A percentile compares a stretch with the other conserved stretches of the same genome.
phyloP scores from a whole-genome alignment of 1,140 invertebrate species.

The Littorina saxatilis region DNA sequence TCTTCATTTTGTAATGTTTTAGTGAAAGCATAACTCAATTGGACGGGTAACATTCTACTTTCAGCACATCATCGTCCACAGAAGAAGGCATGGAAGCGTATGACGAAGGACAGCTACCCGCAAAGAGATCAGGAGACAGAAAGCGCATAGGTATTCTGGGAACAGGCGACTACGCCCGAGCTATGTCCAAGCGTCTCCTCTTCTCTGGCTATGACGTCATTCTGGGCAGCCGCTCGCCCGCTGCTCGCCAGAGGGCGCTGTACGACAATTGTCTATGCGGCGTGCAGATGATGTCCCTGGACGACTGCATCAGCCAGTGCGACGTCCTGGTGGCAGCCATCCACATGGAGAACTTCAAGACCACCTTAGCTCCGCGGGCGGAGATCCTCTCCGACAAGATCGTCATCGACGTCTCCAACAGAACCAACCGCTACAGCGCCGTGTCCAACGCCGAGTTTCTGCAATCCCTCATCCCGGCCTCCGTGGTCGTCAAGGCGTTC shows the following conservation, averaged over 20 bases:
- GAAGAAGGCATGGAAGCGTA: constrained; percentile 5
- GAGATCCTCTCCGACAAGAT: constrained; percentile 60
- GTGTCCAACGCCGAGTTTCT: constrained; percentile 68
- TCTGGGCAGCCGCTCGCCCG: constrained; percentile 68
- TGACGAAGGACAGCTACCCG: constrained; percentile 3
- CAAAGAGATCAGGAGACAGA: neutral
- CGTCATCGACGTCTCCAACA: constrained; percentile 69
- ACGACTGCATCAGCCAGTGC: constrained; percentile 59
- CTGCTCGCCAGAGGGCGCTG: constrained; percentile 49
- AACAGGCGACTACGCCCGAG: constrained; percentile 69
- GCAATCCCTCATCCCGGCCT: constrained; percentile 48
- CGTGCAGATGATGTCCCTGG: constrained; percentile 54
- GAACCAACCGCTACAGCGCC: constrained; percentile 48
- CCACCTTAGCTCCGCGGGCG: constrained; percentile 44
- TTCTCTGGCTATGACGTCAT: constrained; percentile 68
- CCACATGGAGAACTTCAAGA: constrained; percentile 61
- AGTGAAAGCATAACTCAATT: no score
- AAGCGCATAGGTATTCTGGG: constrained; percentile 67
- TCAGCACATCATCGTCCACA: neutral
- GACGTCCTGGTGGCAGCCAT: constrained; percentile 63
- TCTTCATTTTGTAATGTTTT: no score
- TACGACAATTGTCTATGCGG: constrained; percentile 61
- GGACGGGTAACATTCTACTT: no score
- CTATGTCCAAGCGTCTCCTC: constrained; percentile 65
- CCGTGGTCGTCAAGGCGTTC: constrained; percentile 69